Evolutionary conservation across 2,888 invertebrate genomes (phyloP), one percentile per base, ranked within the genome.

Genomic region (Scaptomyza flava): DNA sequence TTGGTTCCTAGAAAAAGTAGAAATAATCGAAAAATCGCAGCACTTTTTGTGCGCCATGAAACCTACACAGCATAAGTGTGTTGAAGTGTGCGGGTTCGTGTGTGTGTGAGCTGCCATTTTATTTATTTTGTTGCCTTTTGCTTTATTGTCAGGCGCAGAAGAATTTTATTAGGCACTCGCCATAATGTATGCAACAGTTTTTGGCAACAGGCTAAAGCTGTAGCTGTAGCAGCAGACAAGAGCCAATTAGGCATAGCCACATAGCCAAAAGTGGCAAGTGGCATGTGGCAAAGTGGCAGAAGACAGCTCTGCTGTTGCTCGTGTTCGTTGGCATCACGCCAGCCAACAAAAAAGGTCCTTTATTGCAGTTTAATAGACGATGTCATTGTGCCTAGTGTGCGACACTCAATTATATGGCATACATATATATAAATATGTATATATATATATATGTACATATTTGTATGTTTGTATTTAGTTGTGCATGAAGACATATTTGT

Each of bases 141-240:
- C 61, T 72, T 66, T 65, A 68, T 79, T 75, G 69, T 76, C 68
- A 61, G 67, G 68, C 72, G 57, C 56, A 77, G 77, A 68, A 70
- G 88, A 84, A 84, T 88, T 87, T 77, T 87, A 87, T 84, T 84
- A 84, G 78, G 79, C 79, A 36, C 42, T 50, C 53, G 59, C 68
- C 77, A 61, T 67, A 68, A 88, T 84, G 87, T 74, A 87, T 87
- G 89, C 84, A 84, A 84, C 83, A 88, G 88, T 83, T 86, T 73
- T 83, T 83, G 50, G 64, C 76, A 75, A 68, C 74, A 63, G 50
- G 77, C 77, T 56, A 47, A 27, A 27, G 45, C 43, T 30, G 14
- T 14, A 41, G 17, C 17, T 8, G 17, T 9, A 2, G 17, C 33
- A 41, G 41, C 69, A 70, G 67, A 66, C 73, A 74, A 72, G 52